Percentiles rank a stretch among this genome's conserved stretches.
These are phyloP conservation scores for Oncorhynchus kisutch DNA, from an alignment of 2,113 vertebrate species.

Conservation along the genomic window DNA sequence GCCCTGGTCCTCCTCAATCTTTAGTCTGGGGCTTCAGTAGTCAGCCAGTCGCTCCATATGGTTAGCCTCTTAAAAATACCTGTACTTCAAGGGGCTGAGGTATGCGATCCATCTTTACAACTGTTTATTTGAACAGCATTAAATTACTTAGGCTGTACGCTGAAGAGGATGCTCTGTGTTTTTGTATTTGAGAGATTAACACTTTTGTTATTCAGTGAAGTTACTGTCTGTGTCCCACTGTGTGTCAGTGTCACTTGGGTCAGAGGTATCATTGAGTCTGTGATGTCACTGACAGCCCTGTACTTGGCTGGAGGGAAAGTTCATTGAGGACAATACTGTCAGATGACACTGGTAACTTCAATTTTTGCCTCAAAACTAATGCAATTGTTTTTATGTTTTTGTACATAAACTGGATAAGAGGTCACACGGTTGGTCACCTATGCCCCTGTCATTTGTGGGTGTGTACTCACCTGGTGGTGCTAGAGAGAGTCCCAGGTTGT, in stretches of 20 bases:
- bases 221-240: no score
- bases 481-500: no score
- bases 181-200: background rate
- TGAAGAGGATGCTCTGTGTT: background rate
- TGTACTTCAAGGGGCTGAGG: background rate
- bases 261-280: background rate
- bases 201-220: no score
- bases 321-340: conserved; percentile 21
- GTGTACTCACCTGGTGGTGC: no score
- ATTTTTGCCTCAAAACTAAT: no score
- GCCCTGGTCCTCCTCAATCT: background rate
- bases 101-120: background rate
- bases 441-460: no score
- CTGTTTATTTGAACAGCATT: no score
- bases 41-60: background rate
- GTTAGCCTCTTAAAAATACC: background rate
- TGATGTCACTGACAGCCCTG: background rate
- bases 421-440: no score
- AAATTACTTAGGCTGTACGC: background rate
- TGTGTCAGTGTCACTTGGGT: no score
- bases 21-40: background rate
- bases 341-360: conserved; percentile 6
- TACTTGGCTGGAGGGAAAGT: background rate
- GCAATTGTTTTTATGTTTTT: no score
- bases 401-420: no score